Percentiles rank a stretch among this genome's conserved stretches.
Evolutionary conservation across 1,140 invertebrate genomes (phyloP).

Genomic region (Semibalanus balanoides): DNA sequence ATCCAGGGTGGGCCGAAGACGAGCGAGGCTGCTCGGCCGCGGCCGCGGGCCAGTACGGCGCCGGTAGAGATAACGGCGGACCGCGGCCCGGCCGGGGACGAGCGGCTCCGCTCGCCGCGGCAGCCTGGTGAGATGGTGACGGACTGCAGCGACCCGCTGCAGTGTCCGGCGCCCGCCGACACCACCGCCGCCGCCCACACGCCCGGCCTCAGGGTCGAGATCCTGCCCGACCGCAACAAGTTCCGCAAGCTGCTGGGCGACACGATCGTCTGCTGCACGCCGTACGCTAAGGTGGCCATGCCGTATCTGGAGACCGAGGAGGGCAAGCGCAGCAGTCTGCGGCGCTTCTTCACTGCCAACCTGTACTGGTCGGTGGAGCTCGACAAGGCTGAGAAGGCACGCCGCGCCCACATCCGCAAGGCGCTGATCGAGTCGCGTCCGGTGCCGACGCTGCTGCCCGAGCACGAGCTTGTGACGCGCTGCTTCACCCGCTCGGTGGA

Average conservation of each 20-base stretch:
- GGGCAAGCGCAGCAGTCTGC: conserved; percentile 57
- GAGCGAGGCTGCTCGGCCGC: no score
- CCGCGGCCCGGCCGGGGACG: background rate
- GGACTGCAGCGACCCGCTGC: conserved; percentile 32
- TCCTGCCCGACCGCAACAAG: conserved; percentile 32
- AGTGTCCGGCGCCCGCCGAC: conserved; percentile 10
- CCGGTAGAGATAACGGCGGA: no score
- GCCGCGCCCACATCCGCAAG: conserved; percentile 8
- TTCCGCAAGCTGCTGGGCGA: conserved; percentile 60
- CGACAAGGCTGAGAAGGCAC: conserved; percentile 15
- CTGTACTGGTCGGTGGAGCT: conserved; percentile 54
- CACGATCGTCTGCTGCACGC: conserved; percentile 65
- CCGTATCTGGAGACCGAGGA: conserved; percentile 77
- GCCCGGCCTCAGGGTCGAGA: background rate
- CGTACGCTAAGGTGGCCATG: conserved; percentile 64
- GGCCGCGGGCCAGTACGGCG: no score
- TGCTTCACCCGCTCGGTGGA: conserved; percentile 48
- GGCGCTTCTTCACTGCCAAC: conserved; percentile 61
- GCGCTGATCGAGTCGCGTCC: conserved; percentile 4
- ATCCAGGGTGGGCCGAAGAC: no score
- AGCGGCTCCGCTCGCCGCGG: background rate
- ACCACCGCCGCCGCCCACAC: background rate
- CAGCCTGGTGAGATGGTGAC: conserved; percentile 18
- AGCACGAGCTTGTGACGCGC: conserved; percentile 53
- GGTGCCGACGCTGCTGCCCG: conserved; percentile 24